Conservation (phyloP, 2,888 invertebrate genomes). For the Andricus curvator region DNA sequence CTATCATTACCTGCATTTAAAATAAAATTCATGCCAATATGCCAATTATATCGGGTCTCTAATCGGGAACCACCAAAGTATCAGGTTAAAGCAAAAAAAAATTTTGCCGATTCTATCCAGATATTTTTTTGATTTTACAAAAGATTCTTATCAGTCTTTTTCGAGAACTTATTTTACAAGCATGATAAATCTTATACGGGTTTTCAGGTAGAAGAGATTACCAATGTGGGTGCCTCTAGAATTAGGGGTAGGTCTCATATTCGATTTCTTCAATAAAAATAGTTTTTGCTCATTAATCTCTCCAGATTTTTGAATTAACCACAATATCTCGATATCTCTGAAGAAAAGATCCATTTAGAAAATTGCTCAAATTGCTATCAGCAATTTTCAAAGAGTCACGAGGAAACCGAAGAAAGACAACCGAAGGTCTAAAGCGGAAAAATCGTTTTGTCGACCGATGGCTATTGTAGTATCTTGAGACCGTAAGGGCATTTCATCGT, state of each 20-base stretch:
- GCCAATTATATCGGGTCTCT: no score
- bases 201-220: no score
- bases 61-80: no score
- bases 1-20: no score
- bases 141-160: no score
- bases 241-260: not conserved
- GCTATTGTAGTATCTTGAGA: slow-evolving; percentile 63
- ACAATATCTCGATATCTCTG: slow-evolving; percentile 61
- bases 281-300: not conserved
- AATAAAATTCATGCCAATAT: no score
- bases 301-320: not conserved
- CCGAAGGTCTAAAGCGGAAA: slow-evolving; percentile 69
- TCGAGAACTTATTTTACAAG: no score
- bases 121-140: no score
- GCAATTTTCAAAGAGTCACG: slow-evolving; percentile 62
- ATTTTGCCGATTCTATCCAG: no score
- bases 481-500: slow-evolving; percentile 64
- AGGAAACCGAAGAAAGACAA: slow-evolving; percentile 26
- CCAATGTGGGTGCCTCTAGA: not conserved
- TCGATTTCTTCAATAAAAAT: not conserved
- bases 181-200: no score
- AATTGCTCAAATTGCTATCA: slow-evolving; percentile 77
- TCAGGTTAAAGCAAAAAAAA: no score
- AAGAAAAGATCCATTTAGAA: slow-evolving; percentile 71
- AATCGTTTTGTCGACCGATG: slow-evolving; percentile 59